Conservation (phyloP, 2,797 vertebrate species). For the Poeciliopsis paucimaculata region DNA sequence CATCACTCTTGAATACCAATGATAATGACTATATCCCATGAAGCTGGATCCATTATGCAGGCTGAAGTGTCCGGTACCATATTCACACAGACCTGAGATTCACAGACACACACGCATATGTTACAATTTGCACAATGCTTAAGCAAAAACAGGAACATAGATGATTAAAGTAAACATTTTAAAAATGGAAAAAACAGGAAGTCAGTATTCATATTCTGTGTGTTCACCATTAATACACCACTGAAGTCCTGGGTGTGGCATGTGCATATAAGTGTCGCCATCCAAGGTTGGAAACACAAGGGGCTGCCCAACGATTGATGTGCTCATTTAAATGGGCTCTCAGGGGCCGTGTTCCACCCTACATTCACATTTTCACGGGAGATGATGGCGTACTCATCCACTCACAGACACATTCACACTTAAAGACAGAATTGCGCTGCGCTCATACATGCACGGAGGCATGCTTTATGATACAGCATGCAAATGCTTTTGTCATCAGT, state of each 20-base stretch:
- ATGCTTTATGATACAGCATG: constrained; percentile 20
- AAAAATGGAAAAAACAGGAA: constrained; percentile 53
- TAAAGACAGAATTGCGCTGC: constrained; percentile 28
- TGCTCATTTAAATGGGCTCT: constrained; percentile 79
- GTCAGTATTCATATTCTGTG: constrained; percentile 71
- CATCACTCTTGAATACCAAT: constrained; percentile 72
- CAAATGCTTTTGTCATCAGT: constrained; percentile 55
- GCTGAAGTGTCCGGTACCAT: constrained; percentile 74
- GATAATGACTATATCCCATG: constrained; percentile 77
- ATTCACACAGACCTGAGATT: constrained; percentile 74
- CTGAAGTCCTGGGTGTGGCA: constrained; percentile 63
- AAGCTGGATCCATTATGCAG: constrained; percentile 80
- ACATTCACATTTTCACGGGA: constrained; percentile 60
- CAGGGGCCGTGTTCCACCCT: constrained; percentile 58
- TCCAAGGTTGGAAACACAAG: constrained; percentile 64
- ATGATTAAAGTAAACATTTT: constrained; percentile 60
- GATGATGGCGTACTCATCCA: constrained; percentile 54
- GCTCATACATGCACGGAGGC: constrained; percentile 9
- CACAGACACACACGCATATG: constrained; percentile 49
- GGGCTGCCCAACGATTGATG: constrained; percentile 67
- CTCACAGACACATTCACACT: constrained; percentile 44
- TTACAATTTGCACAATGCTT: constrained; percentile 75
- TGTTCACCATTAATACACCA: constrained; percentile 62
- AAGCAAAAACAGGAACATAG: constrained; percentile 60
- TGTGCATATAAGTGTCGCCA: constrained; percentile 65